These are phyloP conservation scores for Drosophila flavopinicola DNA, from an alignment of 2,888 invertebrate genomes.

Conservation along the genomic window DNA sequence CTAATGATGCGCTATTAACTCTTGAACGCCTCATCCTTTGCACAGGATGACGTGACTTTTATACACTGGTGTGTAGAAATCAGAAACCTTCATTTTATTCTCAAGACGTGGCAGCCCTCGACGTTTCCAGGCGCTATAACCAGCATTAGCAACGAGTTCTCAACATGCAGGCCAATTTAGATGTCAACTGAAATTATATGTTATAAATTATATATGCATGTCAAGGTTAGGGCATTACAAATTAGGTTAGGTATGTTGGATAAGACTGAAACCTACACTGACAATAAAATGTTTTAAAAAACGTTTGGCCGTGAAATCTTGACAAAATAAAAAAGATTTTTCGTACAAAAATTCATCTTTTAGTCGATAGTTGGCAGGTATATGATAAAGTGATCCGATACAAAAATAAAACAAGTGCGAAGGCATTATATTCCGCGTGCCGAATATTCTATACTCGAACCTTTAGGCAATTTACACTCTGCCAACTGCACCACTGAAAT, in stretches of 20 bases:
- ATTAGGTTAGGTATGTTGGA: background rate
- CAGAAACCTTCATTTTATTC: conserved; percentile 68
- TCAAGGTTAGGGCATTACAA: background rate
- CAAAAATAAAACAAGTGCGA: no score
- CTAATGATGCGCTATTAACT: conserved; percentile 55
- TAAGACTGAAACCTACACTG: no score
- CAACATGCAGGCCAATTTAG: background rate
- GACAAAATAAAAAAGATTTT: no score
- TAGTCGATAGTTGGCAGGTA: no score
- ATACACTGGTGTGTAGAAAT: conserved; percentile 56
- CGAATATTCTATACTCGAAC: no score
- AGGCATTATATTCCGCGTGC: no score
- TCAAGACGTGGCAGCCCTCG: conserved; percentile 25
- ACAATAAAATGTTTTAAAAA: no score
- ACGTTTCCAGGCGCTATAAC: conserved; percentile 13
- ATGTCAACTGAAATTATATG: conserved; percentile 16
- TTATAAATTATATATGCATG: conserved; percentile 3
- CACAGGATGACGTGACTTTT: conserved; percentile 70
- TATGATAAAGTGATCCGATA: no score
- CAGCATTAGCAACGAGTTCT: conserved; percentile 7
- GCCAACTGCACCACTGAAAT: no score
- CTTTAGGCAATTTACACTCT: no score
- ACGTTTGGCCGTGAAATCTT: no score
- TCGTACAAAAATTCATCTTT: no score
- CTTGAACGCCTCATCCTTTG: conserved; percentile 80